Evolutionary conservation across 2,113 vertebrate species (phyloP), one percentile per base, ranked within the genome.

Genomic region (Manacus vitellinus): DNA sequence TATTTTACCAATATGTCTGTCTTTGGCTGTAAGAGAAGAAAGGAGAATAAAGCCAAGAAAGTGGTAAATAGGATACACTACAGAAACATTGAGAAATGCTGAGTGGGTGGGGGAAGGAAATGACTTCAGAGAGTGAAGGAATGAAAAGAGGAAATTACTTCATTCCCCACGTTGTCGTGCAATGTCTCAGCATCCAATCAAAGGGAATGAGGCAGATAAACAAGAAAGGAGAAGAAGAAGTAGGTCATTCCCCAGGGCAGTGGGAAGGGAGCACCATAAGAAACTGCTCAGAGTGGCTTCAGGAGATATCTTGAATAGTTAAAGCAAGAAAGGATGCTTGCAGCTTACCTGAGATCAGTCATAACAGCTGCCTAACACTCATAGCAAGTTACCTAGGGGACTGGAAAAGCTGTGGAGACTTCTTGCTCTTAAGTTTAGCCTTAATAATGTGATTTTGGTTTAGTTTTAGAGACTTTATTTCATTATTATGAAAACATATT

Each of bases 121-220:
- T 96, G 3, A 97, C 93, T 92, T 96, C 95, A 96, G 80, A 95
- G 77, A 44, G 89, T 89, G 84, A 95, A 95, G 84, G 65, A 76
- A 81, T 87, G 66, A 94, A 96, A 95, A 95, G 89, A 95, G 95
- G 96, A 97, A 97, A 94, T 95, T 28, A 95, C 91, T 95, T 97
- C 44, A 95, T 92, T 92, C 86, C 76, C 68, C 37, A 61, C 1
- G 4, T 89, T 85, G 52, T 52, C 52, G 1, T 85, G 91, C 89
- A 74, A 65, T 90, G 73, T 61, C 86, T 92, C 93, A 91, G 84
- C 61, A 56, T 95, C 96, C 96, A 97, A 95, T 96, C 91, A 94
- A 47, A 81, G 61, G 35, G 92, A 92, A 88, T n/a, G 25, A 52
- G 10, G 61, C 90, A 92, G 94, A 92, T 94, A 97, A 96, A 96